Evolutionary conservation across 2,113 vertebrate genomes (phyloP), one percentile per base, ranked within the genome.

Genomic region (Nesoenas mayeri): DNA sequence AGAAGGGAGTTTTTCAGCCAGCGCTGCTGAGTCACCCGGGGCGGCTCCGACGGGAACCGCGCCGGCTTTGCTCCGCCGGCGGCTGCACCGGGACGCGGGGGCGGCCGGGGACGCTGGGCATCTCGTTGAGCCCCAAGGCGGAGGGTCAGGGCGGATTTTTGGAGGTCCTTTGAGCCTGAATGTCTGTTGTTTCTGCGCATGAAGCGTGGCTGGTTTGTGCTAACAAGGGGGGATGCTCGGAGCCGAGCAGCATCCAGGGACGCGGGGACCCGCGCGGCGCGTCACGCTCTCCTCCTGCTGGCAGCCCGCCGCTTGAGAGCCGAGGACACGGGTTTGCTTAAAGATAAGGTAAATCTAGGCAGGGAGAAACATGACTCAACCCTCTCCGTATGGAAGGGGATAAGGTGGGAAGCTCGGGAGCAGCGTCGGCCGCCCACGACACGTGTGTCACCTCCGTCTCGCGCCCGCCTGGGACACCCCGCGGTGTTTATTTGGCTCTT

Each of bases 1-100:
- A 88, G 48, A 74, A 86, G 66, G 38, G 29, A 90, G 93, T 71
- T 83, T 70, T 69, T 18, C 44, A 47, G 44, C 44, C 29, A 81
- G 71, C 71, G 86, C 86, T 90, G 87, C 93, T 79, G 93, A 90
- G 91, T 95, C 93, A 93, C 93, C 51, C 6, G 38, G 44, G 78
- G 77, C 86, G 6, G 93, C 87, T 79, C 78, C 4, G 66, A 16
- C 12, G 92, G 83, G 92, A 91, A 83, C 40, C 11, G 71, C 11
- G 58, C 44, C 42, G 81, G 64, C 17, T 80, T 44, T 9, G 85
- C 89, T 77, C 40, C 15, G 69, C 66, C 32, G 12, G 60, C 14
- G 11, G 25, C 75, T 17, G 60, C 48, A 51, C 14, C 6, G 47
- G 8, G 20, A 32, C 10, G 40, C 10, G 38, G 85, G 42, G 81